Evolutionary conservation across 2,797 vertebrate genomes (phyloP).

Genomic region (Epinephelus coioides): DNA sequence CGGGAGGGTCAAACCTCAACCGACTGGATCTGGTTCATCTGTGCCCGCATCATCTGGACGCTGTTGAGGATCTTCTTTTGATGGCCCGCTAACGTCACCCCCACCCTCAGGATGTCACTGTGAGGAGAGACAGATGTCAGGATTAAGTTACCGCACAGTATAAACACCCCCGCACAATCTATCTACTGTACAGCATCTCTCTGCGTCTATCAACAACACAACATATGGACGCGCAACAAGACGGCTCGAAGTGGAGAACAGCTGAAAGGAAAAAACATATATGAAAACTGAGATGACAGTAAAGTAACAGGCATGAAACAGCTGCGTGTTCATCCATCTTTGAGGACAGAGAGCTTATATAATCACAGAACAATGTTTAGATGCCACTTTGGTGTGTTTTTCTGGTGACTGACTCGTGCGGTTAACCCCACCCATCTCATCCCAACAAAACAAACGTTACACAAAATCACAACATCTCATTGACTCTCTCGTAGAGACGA

Average conservation of each 20-base stretch:
- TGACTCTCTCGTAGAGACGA: constrained; percentile 7
- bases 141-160: constrained; percentile 20
- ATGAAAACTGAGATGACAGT: constrained; percentile 31
- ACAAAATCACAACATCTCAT: constrained; percentile 33
- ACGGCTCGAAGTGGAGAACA: neutral
- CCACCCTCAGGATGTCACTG: constrained; percentile 98
- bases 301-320: constrained; percentile 28
- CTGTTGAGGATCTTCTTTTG: constrained; percentile 99
- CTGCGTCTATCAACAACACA: neutral
- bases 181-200: neutral
- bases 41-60: constrained; percentile 99
- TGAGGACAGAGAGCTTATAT: constrained; percentile 22
- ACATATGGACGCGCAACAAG: neutral
- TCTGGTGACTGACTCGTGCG: constrained; percentile 31
- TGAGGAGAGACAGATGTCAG: constrained; percentile 58
- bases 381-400: constrained; percentile 18
- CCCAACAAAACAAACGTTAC: constrained; percentile 23
- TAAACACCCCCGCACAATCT: neutral
- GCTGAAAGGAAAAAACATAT: neutral
- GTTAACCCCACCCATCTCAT: constrained; percentile 8
- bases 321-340: constrained; percentile 36
- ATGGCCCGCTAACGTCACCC: constrained; percentile 98
- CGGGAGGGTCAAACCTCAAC: constrained; percentile 93
- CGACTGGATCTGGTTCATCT: constrained; percentile 99
- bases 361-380: constrained; percentile 17